Evolutionary conservation across 2,113 vertebrate genomes (phyloP), one percentile per base, ranked within the genome.

Genomic region (Istiophorus platypterus): DNA sequence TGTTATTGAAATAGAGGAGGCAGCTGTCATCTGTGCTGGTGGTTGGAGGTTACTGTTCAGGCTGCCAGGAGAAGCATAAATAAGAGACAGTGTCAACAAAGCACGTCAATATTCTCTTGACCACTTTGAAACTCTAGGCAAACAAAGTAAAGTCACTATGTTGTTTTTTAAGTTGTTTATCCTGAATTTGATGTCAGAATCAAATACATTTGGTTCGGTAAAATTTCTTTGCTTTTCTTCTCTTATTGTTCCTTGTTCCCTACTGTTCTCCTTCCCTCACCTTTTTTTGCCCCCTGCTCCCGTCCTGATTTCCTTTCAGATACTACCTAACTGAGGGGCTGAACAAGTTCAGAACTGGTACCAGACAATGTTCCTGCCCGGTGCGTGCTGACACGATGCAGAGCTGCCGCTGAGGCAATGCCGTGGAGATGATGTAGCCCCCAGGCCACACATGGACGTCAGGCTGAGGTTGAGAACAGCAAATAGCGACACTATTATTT

Each of bases 401-500:
- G 79, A 13, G 47, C 45, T 58, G 73, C 63, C 20, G 22, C 70
- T 70, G 67, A 80, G 80, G 83, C 58, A 56, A 63, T 54, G 78
- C 82, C 76, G 72, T 67, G 76, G 75, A 85, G 83, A 87, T 54
- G 78, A 78, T 89, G 89, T 80, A 64, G 79, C 91, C 84, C 81
- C 41, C 49, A 0, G 86, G 91, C 80, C 68, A 56, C 82, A 79
- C 68, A 52, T 11, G 62, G 68, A 83, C 56, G 75, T 85, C 82
- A 79, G 71, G 62, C 65, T 2, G 42, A 56, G 83, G 77, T 76
- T 70, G 88, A 80, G 81, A 90, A 84, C 86, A 77, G 84, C 85
- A 91, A 92, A 91, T 89, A 91, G 85, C 81, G 78, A 73, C 2
- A 77, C 68, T 67, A 70, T 90, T 91, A 91, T 89, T 90, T 89